Evolutionary conservation across 2,797 vertebrate genomes (phyloP).

Genomic region (Hipposideros larvatus): DNA sequence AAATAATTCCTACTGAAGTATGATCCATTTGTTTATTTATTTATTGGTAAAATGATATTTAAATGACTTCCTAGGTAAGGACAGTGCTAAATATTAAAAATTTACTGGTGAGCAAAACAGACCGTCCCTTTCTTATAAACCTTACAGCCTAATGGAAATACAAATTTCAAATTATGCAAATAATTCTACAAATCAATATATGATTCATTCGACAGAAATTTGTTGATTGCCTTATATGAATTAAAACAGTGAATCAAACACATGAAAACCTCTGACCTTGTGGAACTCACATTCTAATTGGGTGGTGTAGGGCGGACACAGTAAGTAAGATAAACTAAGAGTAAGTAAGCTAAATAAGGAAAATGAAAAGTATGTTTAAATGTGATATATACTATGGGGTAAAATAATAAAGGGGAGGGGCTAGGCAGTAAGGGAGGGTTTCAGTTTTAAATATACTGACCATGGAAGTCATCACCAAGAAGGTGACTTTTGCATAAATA

Average conservation of each 20-base stretch:
- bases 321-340: not conserved
- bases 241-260: not conserved
- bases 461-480: not conserved
- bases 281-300: not conserved
- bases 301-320: not conserved
- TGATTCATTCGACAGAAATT: not conserved
- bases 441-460: not conserved
- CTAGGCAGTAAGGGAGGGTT: not conserved
- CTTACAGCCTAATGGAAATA: not conserved
- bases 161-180: not conserved
- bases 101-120: not conserved
- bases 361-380: not conserved
- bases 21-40: not conserved
- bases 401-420: not conserved
- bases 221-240: not conserved
- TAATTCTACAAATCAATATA: not conserved
- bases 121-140: not conserved
- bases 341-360: not conserved
- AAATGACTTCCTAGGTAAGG: conserved; percentile 39
- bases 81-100: not conserved
- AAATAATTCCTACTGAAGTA: conserved; percentile 25
- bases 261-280: not conserved
- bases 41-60: conserved; percentile 34
- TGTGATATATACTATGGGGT: not conserved
- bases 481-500: not conserved